Base-by-base conservation (phyloP, 2,113 vertebrate genomes). In the Prinia subflava region DNA sequence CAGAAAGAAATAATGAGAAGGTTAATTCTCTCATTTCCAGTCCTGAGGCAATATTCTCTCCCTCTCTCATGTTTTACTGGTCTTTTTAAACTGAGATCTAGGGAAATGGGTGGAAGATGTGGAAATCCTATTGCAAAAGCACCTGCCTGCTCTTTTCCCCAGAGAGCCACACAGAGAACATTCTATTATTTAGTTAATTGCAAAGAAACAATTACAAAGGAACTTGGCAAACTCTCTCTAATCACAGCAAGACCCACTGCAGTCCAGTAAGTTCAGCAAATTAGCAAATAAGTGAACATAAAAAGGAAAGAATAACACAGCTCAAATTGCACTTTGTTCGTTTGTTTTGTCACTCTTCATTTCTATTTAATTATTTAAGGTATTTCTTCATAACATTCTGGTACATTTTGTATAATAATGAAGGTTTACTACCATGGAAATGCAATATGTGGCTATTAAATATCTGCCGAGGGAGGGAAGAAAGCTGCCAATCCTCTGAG, bases 121-220 rank as follows among this genome's bases (percentile, higher is more conserved):
- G 96, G 95, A 96, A 96, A 96, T 96, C 82, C 94, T 96, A 83
- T 80, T 85, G 75, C 84, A 94, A 95, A 92, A 91, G 74, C 95
- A 96, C 94, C 94, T 96, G 94, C 95, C 94, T 0, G 6, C 82
- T 93, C 85, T 74, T 92, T 69, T 88, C 92, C 95, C 92, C 50
- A 42, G 95, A 94, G 96, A 94, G 37, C 67, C 64, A 69, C 79
- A 60, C 57, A 60, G 15, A 69, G 90, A 96, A 94, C 96, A 83
- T 93, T 92, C 85, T 83, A 96, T 96, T 96, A 96, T 96, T 93
- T 92, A 94, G 92, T 90, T 95, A 95, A 95, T 96, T 96, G 88
- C 94, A 87, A 94, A 95, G 85, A 93, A 96, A 93, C 95, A 96
- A 96, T 96, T 94, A 96, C 90, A 92, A 92, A 96, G 94, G 92